A percentile compares a stretch with the other conserved stretches of the same genome.
Conservation (phyloP, 2,797 vertebrate genomes). For the Aselliscus stoliczkanus region DNA sequence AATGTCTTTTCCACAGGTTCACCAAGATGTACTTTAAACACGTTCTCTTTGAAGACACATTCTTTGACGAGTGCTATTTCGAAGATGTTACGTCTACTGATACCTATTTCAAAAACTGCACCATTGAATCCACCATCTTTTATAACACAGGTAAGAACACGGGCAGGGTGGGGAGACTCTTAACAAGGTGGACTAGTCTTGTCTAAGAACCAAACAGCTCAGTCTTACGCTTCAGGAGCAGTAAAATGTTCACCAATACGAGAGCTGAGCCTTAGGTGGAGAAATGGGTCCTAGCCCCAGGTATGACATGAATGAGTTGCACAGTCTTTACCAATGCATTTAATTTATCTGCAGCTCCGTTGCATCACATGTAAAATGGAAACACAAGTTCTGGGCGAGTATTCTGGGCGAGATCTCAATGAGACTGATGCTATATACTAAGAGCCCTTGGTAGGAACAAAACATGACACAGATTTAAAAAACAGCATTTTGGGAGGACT, state of each 20-base stretch:
- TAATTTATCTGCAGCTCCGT: background rate
- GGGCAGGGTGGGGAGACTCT: accelerated
- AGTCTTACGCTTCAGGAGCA: background rate
- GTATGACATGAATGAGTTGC: too few species aligned
- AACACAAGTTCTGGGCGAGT: background rate
- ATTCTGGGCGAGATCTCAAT: background rate
- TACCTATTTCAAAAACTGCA: slow-evolving; percentile 97
- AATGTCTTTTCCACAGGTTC: slow-evolving; percentile 84
- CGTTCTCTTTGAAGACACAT: slow-evolving; percentile 92
- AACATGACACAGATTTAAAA: background rate
- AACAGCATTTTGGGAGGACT: background rate
- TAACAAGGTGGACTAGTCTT: background rate
- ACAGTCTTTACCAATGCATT: background rate
- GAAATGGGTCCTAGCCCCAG: background rate
- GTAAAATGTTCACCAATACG: background rate
- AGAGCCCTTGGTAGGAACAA: background rate
- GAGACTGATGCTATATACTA: background rate
- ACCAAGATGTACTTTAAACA: slow-evolving; percentile 93
- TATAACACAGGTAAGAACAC: slow-evolving; percentile 90
- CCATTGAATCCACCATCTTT: slow-evolving; percentile 91
- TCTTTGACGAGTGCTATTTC: slow-evolving; percentile 96
- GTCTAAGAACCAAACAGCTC: background rate
- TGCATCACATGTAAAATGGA: background rate
- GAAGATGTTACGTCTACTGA: slow-evolving; percentile 93
- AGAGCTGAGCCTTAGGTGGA: background rate